phyloP scores from a whole-genome alignment of 2,797 vertebrate genomes.

The Sebastes jordani region DNA sequence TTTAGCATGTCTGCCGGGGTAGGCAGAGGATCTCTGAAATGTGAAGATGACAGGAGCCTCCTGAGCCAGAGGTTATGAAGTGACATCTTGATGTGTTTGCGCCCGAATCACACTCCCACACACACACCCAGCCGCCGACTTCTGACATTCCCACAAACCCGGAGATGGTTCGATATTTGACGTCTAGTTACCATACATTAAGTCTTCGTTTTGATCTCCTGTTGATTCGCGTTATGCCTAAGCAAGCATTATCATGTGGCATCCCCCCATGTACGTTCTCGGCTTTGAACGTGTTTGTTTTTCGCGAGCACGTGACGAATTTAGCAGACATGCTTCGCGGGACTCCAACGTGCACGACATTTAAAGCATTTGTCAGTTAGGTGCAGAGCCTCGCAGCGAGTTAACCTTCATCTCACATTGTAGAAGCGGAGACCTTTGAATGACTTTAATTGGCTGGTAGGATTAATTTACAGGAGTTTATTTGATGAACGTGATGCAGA shows the following conservation, averaged over 20 bases:
- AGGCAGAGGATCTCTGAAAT: conserved; percentile 80
- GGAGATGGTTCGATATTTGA: conserved; percentile 64
- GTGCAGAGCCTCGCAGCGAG: conserved; percentile 31
- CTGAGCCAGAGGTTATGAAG: conserved; percentile 82
- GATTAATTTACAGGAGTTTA: neutral
- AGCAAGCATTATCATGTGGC: neutral
- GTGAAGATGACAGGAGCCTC: conserved; percentile 83
- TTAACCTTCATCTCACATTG: conserved; percentile 39
- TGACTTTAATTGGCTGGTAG: conserved; percentile 24
- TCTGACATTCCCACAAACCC: conserved; percentile 63
- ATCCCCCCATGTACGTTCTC: neutral
- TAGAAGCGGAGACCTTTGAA: conserved; percentile 24
- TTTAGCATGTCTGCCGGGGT: conserved; percentile 80
- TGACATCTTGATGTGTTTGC: conserved; percentile 81
- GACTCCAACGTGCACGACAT: conserved; percentile 12
- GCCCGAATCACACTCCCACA: conserved; percentile 75
- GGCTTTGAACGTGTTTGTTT: conserved; percentile 34
- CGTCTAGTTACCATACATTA: conserved; percentile 64
- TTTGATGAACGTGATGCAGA: neutral
- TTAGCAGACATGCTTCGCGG: conserved; percentile 25
- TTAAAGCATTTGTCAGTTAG: conserved; percentile 54
- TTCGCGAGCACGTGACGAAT: conserved; percentile 18
- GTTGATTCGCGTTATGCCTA: conserved; percentile 30
- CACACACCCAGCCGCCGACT: conserved; percentile 62
- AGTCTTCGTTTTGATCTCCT: conserved; percentile 48